Evolutionary conservation across 2,797 vertebrate species (phyloP).

Genomic region (Heterohyrax brucei): DNA sequence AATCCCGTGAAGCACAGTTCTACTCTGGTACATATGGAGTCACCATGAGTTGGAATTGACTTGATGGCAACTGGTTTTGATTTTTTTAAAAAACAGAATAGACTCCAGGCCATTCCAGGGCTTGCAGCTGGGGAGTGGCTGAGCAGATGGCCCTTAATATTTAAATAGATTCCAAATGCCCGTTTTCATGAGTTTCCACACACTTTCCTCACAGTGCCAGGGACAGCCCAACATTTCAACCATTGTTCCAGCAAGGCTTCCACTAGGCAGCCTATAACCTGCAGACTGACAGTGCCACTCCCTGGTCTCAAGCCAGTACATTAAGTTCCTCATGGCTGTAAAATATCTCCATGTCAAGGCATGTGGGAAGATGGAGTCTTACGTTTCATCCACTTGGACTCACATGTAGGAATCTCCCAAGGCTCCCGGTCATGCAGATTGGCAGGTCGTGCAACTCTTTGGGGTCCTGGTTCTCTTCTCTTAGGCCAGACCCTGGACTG

Average conservation of each 20-base stretch:
- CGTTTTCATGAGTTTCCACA: neutral
- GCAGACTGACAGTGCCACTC: neutral
- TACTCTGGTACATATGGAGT: neutral
- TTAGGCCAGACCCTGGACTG: neutral
- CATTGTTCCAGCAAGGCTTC: neutral
- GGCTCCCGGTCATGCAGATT: neutral
- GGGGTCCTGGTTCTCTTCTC: neutral
- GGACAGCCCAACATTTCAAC: no score
- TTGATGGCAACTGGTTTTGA: neutral
- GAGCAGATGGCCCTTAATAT: neutral
- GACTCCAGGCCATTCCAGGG: neutral
- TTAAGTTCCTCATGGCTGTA: neutral
- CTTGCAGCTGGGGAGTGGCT: neutral
- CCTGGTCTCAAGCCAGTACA: neutral
- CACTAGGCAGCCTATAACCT: neutral
- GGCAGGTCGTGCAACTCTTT: neutral
- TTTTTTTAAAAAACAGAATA: neutral
- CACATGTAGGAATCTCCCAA: neutral
- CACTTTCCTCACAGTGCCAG: neutral
- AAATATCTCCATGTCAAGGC: neutral
- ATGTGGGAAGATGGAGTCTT: neutral
- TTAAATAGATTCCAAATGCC: neutral
- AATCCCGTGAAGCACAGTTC: neutral
- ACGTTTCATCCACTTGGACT: neutral
- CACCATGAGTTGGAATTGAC: neutral